phyloP scores from a whole-genome alignment of 1,140 invertebrate species.

The Drosophila repleta region DNA sequence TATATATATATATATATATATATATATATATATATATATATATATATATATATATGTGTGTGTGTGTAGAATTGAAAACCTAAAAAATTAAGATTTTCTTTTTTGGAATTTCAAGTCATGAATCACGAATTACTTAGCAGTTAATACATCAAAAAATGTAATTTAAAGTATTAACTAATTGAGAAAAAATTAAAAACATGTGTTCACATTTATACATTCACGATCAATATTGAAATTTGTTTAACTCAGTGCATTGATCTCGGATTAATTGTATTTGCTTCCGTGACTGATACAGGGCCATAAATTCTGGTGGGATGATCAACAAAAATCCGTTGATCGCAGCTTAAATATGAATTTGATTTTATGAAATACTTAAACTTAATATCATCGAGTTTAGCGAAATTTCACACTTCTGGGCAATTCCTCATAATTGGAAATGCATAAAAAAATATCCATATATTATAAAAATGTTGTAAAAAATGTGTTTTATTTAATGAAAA shows the following conservation, averaged over 20 bases:
- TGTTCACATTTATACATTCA: background rate
- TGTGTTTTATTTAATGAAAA: background rate
- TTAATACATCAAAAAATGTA: background rate
- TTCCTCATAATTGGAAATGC: background rate
- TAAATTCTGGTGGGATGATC: background rate
- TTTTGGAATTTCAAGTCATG: too few relatives aligned
- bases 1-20: too few relatives aligned
- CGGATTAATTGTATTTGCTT: conserved; percentile 6
- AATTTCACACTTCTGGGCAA: conserved; percentile 2
- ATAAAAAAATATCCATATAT: background rate
- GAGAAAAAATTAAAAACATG: background rate
- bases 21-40: too few relatives aligned
- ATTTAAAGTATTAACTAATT: background rate
- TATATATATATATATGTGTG: too few relatives aligned
- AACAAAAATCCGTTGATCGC: conserved; percentile 5
- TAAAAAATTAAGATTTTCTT: too few relatives aligned
- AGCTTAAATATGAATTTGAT: background rate
- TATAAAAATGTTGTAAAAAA: background rate
- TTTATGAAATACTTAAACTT: background rate
- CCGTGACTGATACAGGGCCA: conserved; percentile 18
- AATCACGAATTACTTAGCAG: background rate
- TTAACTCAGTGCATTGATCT: conserved; percentile 27
- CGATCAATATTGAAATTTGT: background rate
- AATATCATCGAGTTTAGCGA: background rate
- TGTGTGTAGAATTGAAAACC: too few relatives aligned